phyloP scores from a whole-genome alignment of 2,113 vertebrate genomes.

The Coracopsis vasa region DNA sequence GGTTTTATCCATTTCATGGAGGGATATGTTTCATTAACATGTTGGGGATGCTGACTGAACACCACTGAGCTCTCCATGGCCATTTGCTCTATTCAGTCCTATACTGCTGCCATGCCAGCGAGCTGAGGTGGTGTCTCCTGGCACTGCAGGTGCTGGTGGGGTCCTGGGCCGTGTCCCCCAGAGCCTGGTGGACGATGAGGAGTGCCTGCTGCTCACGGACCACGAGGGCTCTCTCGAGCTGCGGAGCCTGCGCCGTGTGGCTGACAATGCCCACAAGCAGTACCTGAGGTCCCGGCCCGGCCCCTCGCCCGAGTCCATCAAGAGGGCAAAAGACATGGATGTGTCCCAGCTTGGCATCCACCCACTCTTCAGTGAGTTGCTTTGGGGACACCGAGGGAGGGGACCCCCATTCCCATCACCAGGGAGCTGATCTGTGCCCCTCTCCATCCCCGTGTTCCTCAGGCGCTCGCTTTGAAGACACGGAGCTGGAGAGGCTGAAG shows the following conservation, averaged over 20 bases:
- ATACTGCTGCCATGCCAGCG: rapidly evolving
- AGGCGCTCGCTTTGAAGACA: conserved; percentile 83
- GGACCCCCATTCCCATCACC: rapidly evolving
- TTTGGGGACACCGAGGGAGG: rapidly evolving
- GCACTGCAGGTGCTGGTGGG: conserved; percentile 60
- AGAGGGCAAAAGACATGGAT: conserved; percentile 85
- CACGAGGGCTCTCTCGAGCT: conserved; percentile 84
- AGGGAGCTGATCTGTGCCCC: background rate
- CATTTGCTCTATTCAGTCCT: background rate
- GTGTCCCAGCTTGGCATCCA: conserved; percentile 83
- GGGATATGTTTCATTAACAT: background rate
- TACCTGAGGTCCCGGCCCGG: conserved; percentile 88
- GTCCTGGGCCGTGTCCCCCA: conserved; percentile 91
- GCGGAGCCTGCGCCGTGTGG: conserved; percentile 76
- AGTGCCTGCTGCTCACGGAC: conserved; percentile 76
- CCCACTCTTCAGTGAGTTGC: conserved; percentile 86
- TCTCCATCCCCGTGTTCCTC: background rate
- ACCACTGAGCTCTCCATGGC: rapidly evolving
- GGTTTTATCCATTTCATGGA: background rate
- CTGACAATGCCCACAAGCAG: conserved; percentile 90
- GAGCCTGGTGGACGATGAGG: conserved; percentile 88
- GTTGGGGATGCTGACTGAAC: rapidly evolving
- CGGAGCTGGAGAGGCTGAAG: conserved; percentile 84
- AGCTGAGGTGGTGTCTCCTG: background rate
- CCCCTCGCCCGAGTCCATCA: conserved; percentile 89